phyloP scores from a whole-genome alignment of 30 jellyfish, hydroid and myxozoan genomes.

The Rhopilema esculentum region DNA sequence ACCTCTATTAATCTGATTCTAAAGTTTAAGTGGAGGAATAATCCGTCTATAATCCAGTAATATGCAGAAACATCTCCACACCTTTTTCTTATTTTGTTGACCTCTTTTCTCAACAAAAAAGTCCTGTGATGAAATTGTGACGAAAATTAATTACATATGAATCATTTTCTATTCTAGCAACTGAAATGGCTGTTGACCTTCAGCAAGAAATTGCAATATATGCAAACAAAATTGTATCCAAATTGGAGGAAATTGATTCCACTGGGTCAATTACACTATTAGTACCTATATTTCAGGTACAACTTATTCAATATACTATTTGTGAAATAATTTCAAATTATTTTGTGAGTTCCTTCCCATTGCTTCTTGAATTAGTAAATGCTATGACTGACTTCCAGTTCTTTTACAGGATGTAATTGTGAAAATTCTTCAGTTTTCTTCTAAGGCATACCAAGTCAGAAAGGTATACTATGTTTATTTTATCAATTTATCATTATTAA shows the following conservation, averaged over 20 bases:
- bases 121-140: too few species aligned
- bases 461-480: slow-evolving; percentile 4
- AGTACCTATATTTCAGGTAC: slow-evolving; percentile 23
- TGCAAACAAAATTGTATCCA: not conserved
- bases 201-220: not conserved
- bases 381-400: too few species aligned
- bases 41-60: too few species aligned
- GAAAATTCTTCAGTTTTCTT: slow-evolving; percentile 64
- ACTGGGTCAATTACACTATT: not conserved
- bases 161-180: not conserved
- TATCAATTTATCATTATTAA: too few species aligned
- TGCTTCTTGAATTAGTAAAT: too few species aligned
- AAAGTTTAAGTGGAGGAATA: too few species aligned
- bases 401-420: slow-evolving; percentile 40
- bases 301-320: not conserved
- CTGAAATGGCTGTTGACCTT: slow-evolving; percentile 2
- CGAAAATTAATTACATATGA: not conserved
- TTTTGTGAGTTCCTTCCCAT: too few species aligned
- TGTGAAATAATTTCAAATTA: too few species aligned
- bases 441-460: slow-evolving; percentile 31
- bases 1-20: too few species aligned
- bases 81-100: too few species aligned
- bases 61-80: too few species aligned
- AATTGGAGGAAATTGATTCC: not conserved
- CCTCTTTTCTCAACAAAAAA: too few species aligned